A percentile compares a stretch with the other conserved stretches of the same genome.
Conservation (phyloP, 2,113 vertebrate genomes). For the Halichoeres trimaculatus region DNA sequence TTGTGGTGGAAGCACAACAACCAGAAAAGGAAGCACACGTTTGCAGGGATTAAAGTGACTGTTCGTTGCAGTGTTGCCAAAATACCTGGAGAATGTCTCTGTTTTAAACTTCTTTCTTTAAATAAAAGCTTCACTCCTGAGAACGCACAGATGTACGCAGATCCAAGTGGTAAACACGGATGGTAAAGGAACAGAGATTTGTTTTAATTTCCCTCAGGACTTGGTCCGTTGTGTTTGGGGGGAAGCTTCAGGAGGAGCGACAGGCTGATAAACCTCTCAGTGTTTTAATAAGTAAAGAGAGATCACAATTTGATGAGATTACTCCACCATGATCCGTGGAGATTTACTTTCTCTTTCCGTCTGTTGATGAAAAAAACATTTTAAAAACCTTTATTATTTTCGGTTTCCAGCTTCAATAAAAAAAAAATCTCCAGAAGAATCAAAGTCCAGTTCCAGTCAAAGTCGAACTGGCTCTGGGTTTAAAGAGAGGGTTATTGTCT, state of each 20-base stretch:
- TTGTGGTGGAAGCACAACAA: constrained; percentile 16
- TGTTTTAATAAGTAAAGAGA: constrained; percentile 33
- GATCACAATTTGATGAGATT: constrained; percentile 16
- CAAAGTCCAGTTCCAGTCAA: constrained; percentile 52
- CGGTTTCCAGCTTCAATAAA: not conserved
- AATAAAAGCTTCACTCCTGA: constrained; percentile 38
- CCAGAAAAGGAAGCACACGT: not conserved
- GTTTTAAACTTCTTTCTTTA: constrained; percentile 12
- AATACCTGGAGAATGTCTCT: constrained; percentile 33
- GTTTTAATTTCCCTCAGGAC: constrained; percentile 42
- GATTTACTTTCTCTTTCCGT: not conserved
- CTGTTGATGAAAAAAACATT: not conserved
- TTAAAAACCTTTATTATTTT: not conserved
- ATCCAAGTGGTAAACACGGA: constrained; percentile 17
- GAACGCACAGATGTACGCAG: constrained; percentile 18
- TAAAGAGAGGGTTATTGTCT: constrained; percentile 93
- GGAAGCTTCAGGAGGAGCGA: constrained; percentile 34
- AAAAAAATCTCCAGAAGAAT: constrained; percentile 10
- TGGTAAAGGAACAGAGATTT: constrained; percentile 1
- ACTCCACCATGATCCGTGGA: not conserved
- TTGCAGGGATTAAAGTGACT: constrained; percentile 17
- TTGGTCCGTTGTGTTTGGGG: constrained; percentile 25
- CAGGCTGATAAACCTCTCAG: constrained; percentile 22
- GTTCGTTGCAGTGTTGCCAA: constrained; percentile 16
- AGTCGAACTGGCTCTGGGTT: constrained; percentile 71